Conservation (phyloP, 2,113 vertebrate species). For the Sciurus niger region DNA sequence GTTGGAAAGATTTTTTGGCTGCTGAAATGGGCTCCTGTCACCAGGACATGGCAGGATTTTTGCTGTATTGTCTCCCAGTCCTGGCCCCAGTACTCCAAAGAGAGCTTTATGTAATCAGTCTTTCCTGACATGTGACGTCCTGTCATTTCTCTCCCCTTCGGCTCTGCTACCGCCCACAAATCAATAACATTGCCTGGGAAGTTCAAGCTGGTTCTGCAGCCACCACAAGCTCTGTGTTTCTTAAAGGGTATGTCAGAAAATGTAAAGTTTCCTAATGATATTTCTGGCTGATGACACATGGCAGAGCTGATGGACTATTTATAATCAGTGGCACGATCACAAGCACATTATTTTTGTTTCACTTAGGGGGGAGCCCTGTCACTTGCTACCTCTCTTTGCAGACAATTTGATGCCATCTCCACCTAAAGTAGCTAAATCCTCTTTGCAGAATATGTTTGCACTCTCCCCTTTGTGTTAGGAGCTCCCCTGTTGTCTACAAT, state of each 20-base stretch:
- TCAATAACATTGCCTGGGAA: conserved; percentile 72
- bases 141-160: conserved; percentile 79
- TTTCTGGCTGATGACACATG: conserved; percentile 84
- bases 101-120: conserved; percentile 74
- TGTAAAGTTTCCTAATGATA: conserved; percentile 81
- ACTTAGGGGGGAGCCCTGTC: conserved; percentile 77
- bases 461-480: conserved; percentile 52
- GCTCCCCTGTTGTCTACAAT: conserved; percentile 63
- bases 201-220: conserved; percentile 77
- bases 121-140: conserved; percentile 68
- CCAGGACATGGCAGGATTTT: conserved; percentile 83
- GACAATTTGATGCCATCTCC: conserved; percentile 73
- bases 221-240: conserved; percentile 77
- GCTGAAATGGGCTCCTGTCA: conserved; percentile 84
- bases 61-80: conserved; percentile 81
- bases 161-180: conserved; percentile 78
- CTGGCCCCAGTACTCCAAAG: conserved; percentile 56
- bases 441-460: conserved; percentile 65
- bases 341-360: conserved; percentile 72
- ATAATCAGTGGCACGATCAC: conserved; percentile 79
- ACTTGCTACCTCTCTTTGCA: conserved; percentile 73
- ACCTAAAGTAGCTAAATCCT: conserved; percentile 70
- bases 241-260: conserved; percentile 80
- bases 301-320: conserved; percentile 79
- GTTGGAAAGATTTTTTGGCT: conserved; percentile 86